Base-by-base conservation (phyloP, 2,113 vertebrate genomes). In the Struthio camelus region DNA sequence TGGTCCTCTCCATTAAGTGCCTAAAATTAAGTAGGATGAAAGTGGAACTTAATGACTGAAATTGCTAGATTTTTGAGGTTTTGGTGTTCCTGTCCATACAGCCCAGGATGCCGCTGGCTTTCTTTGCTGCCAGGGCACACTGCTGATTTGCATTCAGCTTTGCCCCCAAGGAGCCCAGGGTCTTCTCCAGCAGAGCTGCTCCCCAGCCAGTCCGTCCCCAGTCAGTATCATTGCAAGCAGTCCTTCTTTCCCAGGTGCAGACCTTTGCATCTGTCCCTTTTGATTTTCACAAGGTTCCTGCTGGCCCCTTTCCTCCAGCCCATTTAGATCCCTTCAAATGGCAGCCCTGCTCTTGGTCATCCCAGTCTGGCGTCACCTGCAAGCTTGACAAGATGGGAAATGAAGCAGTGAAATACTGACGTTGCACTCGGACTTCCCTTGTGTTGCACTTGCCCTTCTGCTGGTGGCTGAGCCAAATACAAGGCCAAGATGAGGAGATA, bases 161-260 rank as follows among this genome's bases (percentile, higher is more conserved):
- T 13, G 10, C 5, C 32, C 53, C 54, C 1, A 32, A 53, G 32
- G n/a, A 40, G 1, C 11, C 9, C 20, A 30, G 25, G 1, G 1
- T 54, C 42, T 10, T 79, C 76, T 58, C 62, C 73, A 91, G 19
- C 61, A 79, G 46, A 70, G 17, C 2, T 59, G 18, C 11, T 79
- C 27, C 50, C 56, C 15, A 84, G 27, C 15, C 38, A 30, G 11
- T 24, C 46, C 17, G 12, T 36, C 71, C 18, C 2, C 54, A 90
- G 19, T 48, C 34, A 71, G 32, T 40, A 11, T 34, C 53, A 34
- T 18, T n/a, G 27, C 54, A 53, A 78, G 56, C 6, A 16, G 10
- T 15, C 51, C 44, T 27, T 67, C 36, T 17, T 16, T 71, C 56
- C 53, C 1, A 1, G 20, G 14, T 44, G 24, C 44, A 42, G 42